A percentile compares a stretch with the other conserved stretches of the same genome.
Evolutionary conservation across 2,888 invertebrate species (phyloP).

Genomic region (Notodromas monacha): DNA sequence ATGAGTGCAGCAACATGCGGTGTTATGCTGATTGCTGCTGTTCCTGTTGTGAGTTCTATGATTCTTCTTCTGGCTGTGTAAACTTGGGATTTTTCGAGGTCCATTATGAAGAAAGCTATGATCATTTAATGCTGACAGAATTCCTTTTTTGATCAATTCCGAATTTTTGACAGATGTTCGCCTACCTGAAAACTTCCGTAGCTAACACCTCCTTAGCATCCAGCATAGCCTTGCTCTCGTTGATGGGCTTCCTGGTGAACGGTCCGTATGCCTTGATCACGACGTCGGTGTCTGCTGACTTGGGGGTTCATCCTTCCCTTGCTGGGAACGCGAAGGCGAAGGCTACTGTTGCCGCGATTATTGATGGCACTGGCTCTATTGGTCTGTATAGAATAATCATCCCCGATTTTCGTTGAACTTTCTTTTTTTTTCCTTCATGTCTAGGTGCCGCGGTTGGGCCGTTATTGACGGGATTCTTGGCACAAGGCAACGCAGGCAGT

Average conservation of each 20-base stretch:
- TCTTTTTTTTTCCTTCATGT: conserved; percentile 10
- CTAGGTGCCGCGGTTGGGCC: conserved; percentile 79
- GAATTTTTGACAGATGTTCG: too few relatives aligned
- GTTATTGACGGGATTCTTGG: conserved; percentile 47
- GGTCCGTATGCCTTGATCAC: conserved; percentile 88
- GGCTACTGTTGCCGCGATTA: conserved; percentile 88
- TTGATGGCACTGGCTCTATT: conserved; percentile 76
- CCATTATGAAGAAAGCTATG: too few relatives aligned
- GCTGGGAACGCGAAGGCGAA: conserved; percentile 55
- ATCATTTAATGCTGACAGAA: too few relatives aligned
- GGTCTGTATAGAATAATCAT: too few relatives aligned
- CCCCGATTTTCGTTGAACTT: conserved; percentile 5
- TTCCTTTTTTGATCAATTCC: too few relatives aligned
- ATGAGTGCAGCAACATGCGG: conserved; percentile 64
- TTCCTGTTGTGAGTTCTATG: conserved; percentile 33
- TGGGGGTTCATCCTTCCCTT: conserved; percentile 55
- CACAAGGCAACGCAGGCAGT: conserved; percentile 25
- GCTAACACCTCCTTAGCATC: too few relatives aligned
- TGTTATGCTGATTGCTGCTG: conserved; percentile 38
- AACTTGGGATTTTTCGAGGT: background rate
- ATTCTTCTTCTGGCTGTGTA: background rate
- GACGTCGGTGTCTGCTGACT: conserved; percentile 74
- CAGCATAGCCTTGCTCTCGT: conserved; percentile 31
- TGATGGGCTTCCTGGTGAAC: conserved; percentile 55
- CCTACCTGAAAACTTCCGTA: too few relatives aligned